Conservation (phyloP, 2,888 invertebrate species). For the Cephus pygmeus region DNA sequence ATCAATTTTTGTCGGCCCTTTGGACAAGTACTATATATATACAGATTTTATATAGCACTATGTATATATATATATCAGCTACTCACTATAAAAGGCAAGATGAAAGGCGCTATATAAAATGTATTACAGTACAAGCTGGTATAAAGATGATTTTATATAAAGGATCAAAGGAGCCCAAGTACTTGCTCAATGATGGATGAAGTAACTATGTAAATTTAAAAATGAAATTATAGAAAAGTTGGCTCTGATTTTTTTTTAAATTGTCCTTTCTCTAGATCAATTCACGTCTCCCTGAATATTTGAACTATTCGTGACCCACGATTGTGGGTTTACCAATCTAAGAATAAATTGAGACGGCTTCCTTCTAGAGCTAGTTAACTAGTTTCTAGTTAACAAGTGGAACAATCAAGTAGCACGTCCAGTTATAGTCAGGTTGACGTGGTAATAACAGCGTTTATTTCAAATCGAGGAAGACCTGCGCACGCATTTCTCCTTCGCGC, state of each 20-base stretch:
- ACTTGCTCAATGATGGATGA: background rate
- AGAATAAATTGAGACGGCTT: constrained; percentile 1
- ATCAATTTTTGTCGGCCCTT: constrained; percentile 26
- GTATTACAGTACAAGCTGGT: constrained; percentile 47
- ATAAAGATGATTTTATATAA: constrained; percentile 38
- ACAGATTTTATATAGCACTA: background rate
- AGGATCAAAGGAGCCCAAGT: constrained; percentile 24
- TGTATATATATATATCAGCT: background rate
- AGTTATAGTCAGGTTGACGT: constrained; percentile 4
- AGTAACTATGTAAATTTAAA: too few relatives aligned
- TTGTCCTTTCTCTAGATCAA: background rate
- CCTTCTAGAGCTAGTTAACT: constrained; percentile 3
- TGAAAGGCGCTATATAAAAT: constrained; percentile 43
- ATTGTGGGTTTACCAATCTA: background rate
- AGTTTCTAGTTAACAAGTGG: constrained; percentile 8
- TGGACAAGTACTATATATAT: background rate
- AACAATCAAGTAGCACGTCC: constrained; percentile 8
- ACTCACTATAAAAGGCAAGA: constrained; percentile 20
- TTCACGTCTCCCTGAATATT: background rate
- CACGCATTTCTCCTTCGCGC: background rate
- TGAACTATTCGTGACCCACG: background rate
- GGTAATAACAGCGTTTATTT: constrained; percentile 8
- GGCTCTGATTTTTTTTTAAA: background rate
- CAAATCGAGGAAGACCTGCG: constrained; percentile 1
- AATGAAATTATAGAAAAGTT: background rate